These are phyloP conservation scores for Drosophila sp. DNA, from an alignment of 1,140 invertebrate species.

Conservation along the genomic window DNA sequence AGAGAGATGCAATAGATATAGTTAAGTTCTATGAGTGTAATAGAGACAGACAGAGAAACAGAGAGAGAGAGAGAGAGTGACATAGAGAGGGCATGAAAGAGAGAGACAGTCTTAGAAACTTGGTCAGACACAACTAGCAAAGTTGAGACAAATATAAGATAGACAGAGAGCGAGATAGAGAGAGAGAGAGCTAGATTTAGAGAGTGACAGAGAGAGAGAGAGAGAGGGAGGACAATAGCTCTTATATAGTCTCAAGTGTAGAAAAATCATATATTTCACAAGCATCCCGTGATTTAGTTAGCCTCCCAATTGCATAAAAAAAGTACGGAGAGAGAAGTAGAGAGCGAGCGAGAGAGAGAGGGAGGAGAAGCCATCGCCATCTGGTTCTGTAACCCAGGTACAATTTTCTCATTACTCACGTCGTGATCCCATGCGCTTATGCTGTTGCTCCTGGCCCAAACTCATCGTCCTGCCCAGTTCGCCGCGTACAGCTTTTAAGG, in stretches of 20 bases:
- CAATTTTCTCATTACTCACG: slow-evolving; percentile 85
- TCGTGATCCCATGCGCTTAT: slow-evolving; percentile 84
- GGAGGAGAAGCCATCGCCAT: too few species aligned
- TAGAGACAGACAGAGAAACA: slow-evolving; percentile 34
- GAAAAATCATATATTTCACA: background rate
- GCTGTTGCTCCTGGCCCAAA: slow-evolving; percentile 85
- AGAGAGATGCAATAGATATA: slow-evolving; percentile 48
- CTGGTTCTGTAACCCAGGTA: too few species aligned
- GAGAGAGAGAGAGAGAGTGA: slow-evolving; percentile 11
- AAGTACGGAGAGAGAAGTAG: too few species aligned
- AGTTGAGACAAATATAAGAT: slow-evolving; percentile 25
- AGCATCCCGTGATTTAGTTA: background rate
- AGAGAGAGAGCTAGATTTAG: background rate
- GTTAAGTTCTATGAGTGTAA: slow-evolving; percentile 28
- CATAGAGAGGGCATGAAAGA: slow-evolving; percentile 15
- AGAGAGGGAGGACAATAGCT: slow-evolving; percentile 3
- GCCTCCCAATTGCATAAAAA: too few species aligned
- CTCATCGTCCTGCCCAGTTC: slow-evolving; percentile 91
- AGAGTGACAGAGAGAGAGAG: slow-evolving; percentile 17
- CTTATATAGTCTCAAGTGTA: background rate
- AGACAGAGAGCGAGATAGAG: slow-evolving; percentile 2
- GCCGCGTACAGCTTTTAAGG: slow-evolving; percentile 90
- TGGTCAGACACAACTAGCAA: slow-evolving; percentile 43
- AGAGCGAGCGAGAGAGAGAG: too few species aligned
- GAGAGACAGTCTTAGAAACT: slow-evolving; percentile 17